Evolutionary conservation across 2,113 vertebrate species (phyloP), one percentile per base, ranked within the genome.

Genomic region (Peromyscus leucopus): DNA sequence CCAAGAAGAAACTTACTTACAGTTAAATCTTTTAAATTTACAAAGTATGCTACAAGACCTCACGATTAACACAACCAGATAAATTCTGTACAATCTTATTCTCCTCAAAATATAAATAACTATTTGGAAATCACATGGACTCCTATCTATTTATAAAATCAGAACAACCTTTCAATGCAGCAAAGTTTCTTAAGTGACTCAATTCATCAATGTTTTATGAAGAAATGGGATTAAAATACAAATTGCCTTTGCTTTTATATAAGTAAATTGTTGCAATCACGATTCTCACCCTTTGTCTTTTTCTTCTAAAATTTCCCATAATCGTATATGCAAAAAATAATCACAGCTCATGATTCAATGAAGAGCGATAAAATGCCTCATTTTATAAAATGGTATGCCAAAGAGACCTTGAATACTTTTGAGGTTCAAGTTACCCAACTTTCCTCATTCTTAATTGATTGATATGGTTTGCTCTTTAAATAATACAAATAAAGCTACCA

Each of bases 281-380:
- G 42, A 11, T 65, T 74, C 31, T 83, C 46, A 22, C 15, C 57
- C 12, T 72, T 75, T 93, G 24, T 91, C 42, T 94, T 5, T 82
- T 91, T 97, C 57, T 79, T 94, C 42, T 48, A 22, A 94, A 96
- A 78, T 39, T 4, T 82, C 51, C 75, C 57, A 86, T 79, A 87
- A 93, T 82, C 42, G 78, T 57, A 63, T 59, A 51, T 92, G 61
- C 63, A 83, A 89, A 69, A 48, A 10, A 10, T 33, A n/a, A 48
- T 17, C 61, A 46, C 1, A 89, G 24, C 72, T 91, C 72, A 85
- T 59, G 61, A 85, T 15, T 46, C 26, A 89, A 11, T 39, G 39
- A 78, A 67, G 3, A 92, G 42, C 5, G 84, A 80, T 85, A 91
- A 86, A 96, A 86, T 91, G 8, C 0, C 17, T 94, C 74, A 48